phyloP scores from a whole-genome alignment of 92 coral and sea anemone genomes.

The Epizoanthus fatuus region DNA sequence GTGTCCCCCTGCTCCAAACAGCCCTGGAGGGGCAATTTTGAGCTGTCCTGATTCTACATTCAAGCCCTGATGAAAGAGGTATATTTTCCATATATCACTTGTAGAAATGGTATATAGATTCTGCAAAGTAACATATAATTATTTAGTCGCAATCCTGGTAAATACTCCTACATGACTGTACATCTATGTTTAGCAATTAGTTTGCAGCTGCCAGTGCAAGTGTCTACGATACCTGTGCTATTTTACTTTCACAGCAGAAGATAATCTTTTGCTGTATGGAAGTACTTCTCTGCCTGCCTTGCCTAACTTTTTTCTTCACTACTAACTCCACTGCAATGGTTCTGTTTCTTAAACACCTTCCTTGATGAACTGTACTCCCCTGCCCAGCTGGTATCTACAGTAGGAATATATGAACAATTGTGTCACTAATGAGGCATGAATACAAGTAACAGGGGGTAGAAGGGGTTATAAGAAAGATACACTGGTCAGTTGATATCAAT shows the following conservation, averaged over 20 bases:
- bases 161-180: neutral
- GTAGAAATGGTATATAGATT: no score
- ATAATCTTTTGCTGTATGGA: neutral
- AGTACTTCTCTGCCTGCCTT: neutral
- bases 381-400: neutral
- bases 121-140: no score
- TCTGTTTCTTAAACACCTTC: conserved; percentile 1
- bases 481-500: no score
- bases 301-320: conserved; percentile 5
- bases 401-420: neutral
- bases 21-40: no score
- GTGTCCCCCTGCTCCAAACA: no score
- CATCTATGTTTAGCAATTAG: neutral
- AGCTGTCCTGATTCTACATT: no score
- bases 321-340: neutral
- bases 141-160: neutral
- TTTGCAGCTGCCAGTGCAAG: neutral
- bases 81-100: no score
- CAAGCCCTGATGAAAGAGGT: no score
- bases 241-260: neutral
- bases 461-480: no score
- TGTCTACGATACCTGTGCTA: neutral
- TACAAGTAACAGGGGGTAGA: no score
- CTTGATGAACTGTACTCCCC: neutral
- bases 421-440: no score